Percentiles rank a stretch among this genome's conserved stretches.
phyloP scores from a whole-genome alignment of 2,113 vertebrate genomes.

The Tetraodon nigroviridis region DNA sequence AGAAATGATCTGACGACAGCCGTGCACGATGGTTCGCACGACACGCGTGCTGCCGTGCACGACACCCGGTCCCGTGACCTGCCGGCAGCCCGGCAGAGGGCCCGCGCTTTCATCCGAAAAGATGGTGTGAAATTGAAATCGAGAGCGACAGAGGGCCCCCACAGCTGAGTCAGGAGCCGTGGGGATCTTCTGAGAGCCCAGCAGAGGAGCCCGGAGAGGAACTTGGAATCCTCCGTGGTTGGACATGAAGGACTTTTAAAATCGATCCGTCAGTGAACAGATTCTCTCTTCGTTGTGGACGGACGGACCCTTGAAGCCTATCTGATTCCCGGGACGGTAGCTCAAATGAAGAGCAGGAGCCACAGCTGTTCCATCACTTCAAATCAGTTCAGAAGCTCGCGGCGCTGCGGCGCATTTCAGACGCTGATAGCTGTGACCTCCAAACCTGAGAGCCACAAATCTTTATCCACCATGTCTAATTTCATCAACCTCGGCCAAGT shows the following conservation, averaged over 20 bases:
- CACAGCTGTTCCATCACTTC: conserved; percentile 61
- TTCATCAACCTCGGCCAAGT: conserved; percentile 28
- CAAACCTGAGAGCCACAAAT: conserved; percentile 50
- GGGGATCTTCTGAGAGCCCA: background rate
- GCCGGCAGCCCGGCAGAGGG: conserved; percentile 1
- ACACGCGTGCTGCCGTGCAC: conserved; percentile 38
- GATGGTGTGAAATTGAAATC: conserved; percentile 51
- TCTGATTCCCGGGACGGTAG: background rate
- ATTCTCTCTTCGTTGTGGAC: too few species aligned
- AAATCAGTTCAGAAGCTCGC: conserved; percentile 70
- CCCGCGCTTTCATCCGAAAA: conserved; percentile 64
- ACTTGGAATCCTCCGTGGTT: conserved; percentile 26
- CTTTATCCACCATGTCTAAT: conserved; percentile 40
- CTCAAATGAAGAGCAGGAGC: conserved; percentile 12
- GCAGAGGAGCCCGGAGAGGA: conserved; percentile 42
- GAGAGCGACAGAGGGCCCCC: conserved; percentile 19
- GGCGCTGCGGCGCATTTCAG: conserved; percentile 45
- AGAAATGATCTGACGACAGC: conserved; percentile 44
- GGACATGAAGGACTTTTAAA: conserved; percentile 2
- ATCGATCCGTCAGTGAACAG: background rate
- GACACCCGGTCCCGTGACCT: conserved; percentile 40
- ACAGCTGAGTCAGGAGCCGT: conserved; percentile 36
- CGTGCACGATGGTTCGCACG: conserved; percentile 55
- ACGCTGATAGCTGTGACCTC: conserved; percentile 56
- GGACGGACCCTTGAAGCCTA: too few species aligned